Percentiles rank a stretch among this genome's conserved stretches.
phyloP scores from a whole-genome alignment of 1,140 invertebrate genomes.

The Rhyacophila brunnea region DNA sequence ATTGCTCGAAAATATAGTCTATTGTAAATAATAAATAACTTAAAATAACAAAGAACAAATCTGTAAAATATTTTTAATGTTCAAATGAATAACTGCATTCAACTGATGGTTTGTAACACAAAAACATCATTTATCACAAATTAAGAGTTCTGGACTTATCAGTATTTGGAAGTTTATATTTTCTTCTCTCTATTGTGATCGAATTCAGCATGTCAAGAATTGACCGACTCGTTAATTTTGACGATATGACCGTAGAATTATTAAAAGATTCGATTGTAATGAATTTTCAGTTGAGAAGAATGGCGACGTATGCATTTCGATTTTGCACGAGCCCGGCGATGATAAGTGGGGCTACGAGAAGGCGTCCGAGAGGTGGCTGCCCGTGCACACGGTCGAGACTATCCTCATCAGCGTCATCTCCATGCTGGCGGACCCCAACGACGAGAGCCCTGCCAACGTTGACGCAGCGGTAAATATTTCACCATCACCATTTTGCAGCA shows the following conservation, averaged over 20 bases:
- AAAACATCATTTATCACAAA: no score
- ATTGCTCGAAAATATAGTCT: no score
- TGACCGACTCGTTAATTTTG: no score
- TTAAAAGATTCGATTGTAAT: no score
- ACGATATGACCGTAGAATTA: no score
- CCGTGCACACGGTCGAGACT: conserved; percentile 99
- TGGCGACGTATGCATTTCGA: conserved; percentile 99
- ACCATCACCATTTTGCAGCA: no score
- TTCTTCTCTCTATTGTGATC: neutral
- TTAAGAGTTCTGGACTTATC: no score
- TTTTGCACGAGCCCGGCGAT: conserved; percentile 98
- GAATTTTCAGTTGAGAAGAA: conserved; percentile 88
- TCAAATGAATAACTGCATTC: no score
- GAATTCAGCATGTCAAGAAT: neutral
- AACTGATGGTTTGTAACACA: no score
- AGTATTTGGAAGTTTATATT: neutral
- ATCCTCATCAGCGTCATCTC: conserved; percentile 99
- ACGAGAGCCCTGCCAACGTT: conserved; percentile 99
- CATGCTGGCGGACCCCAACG: conserved; percentile 99
- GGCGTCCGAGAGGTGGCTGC: conserved; percentile 97
- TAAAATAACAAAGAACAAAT: no score
- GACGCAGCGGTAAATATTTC: conserved; percentile 99
- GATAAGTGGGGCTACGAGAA: conserved; percentile 99
- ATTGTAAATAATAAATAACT: no score
- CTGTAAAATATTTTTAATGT: no score